Evolutionary conservation across 2,797 vertebrate genomes (phyloP).

Genomic region (Poeciliopsis infans): DNA sequence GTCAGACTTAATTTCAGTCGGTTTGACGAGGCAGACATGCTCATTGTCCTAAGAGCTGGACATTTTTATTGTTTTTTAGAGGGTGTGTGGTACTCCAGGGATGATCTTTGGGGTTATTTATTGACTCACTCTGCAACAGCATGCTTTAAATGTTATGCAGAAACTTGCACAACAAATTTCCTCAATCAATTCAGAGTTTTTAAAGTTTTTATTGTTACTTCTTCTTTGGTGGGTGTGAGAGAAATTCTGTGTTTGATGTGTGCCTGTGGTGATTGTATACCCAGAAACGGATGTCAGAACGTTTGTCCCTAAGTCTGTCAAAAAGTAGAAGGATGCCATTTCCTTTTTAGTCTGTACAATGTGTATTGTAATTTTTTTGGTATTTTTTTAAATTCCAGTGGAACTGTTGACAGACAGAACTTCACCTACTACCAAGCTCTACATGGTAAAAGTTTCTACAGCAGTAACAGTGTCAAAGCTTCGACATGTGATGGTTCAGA

Average conservation of each 20-base stretch:
- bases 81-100: background rate
- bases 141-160: constrained; percentile 24
- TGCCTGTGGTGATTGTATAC: constrained; percentile 20
- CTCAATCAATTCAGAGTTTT: constrained; percentile 15
- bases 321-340: background rate
- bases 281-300: background rate
- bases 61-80: constrained; percentile 4
- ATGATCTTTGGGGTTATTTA: constrained; percentile 1
- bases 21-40: constrained; percentile 11
- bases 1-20: constrained; percentile 8
- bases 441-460: constrained; percentile 2
- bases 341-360: background rate
- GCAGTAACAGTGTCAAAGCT: constrained; percentile 8
- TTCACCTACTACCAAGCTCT: background rate
- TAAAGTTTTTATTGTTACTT: constrained; percentile 7
- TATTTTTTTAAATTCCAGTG: background rate
- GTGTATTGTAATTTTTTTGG: constrained; percentile 3
- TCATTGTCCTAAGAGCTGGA: constrained; percentile 23
- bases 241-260: constrained; percentile 21
- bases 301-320: background rate
- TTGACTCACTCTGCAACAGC: constrained; percentile 14
- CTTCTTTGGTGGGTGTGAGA: constrained; percentile 3
- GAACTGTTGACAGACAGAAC: background rate
- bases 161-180: constrained; percentile 45
- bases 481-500: constrained; percentile 2